Percentiles rank a stretch among this genome's conserved stretches.
Conservation (phyloP, 2,113 vertebrate species). For the Lynx canadensis region DNA sequence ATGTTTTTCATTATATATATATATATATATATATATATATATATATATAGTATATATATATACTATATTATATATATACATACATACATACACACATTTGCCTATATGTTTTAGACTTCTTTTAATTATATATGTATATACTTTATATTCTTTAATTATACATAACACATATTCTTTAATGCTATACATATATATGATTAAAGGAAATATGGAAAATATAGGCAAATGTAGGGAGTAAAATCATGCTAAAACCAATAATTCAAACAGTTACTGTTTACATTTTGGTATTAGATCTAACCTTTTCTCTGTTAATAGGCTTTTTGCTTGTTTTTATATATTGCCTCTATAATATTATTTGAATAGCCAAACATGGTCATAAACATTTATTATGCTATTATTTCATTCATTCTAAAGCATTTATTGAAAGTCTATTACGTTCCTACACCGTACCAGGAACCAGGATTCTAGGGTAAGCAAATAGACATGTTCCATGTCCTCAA, state of each 20-base stretch:
- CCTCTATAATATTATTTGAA: neutral
- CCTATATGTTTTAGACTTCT: neutral
- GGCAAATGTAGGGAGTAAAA: neutral
- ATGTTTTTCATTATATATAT: neutral
- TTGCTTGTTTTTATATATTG: neutral
- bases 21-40: neutral
- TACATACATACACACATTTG: neutral
- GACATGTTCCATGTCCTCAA: neutral
- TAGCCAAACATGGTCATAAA: neutral
- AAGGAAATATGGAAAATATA: too few species aligned
- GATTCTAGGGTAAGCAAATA: neutral
- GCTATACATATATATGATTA: too few species aligned
- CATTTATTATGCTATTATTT: constrained; percentile 28
- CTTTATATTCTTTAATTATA: too few species aligned
- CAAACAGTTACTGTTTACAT: neutral
- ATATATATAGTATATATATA: neutral
- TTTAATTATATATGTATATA: neutral
- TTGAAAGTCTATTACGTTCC: neutral
- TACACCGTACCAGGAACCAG: neutral
- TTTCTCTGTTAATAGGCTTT: neutral
- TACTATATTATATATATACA: neutral
- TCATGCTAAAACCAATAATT: neutral
- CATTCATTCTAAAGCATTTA: constrained; percentile 1
- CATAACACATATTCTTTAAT: too few species aligned
- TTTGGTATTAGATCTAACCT: neutral